phyloP scores from a whole-genome alignment of 2,888 invertebrate species.

The Agrochola macilenta region DNA sequence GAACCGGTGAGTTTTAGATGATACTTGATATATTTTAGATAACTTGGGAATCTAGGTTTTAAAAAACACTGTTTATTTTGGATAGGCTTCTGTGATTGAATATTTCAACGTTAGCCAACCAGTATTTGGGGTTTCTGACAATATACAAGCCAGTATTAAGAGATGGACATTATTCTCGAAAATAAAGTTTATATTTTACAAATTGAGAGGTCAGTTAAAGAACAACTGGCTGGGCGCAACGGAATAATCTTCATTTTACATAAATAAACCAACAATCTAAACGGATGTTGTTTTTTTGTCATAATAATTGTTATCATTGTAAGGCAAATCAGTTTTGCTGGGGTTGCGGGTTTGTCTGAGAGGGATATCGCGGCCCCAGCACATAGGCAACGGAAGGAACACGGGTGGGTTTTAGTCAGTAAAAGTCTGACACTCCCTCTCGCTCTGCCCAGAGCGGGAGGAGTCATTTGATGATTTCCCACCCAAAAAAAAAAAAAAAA shows the following conservation, averaged over 20 bases:
- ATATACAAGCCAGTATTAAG: neutral
- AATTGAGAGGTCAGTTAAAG: conserved; percentile 1
- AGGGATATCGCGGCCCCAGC: no score
- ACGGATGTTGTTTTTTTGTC: conserved; percentile 6
- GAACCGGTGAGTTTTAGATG: conserved; percentile 87
- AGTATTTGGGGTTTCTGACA: neutral
- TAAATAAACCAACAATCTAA: conserved; percentile 7
- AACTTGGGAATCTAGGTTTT: neutral
- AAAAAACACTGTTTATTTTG: neutral
- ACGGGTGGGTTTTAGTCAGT: no score
- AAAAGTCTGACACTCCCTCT: no score
- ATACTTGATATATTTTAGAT: conserved; percentile 1
- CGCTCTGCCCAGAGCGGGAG: no score
- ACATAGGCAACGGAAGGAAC: no score
- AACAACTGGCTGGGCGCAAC: neutral
- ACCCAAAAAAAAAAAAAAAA: no score
- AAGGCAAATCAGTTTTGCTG: conserved; percentile 16
- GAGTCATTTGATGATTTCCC: no score
- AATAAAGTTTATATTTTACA: neutral
- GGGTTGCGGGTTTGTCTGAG: no score
- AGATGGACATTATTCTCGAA: neutral
- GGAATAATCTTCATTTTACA: neutral
- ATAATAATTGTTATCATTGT: conserved; percentile 6
- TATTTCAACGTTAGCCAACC: neutral
- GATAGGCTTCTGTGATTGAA: neutral